Base-by-base conservation (phyloP, 2,797 vertebrate species). In the Leptoclinus maculatus region DNA sequence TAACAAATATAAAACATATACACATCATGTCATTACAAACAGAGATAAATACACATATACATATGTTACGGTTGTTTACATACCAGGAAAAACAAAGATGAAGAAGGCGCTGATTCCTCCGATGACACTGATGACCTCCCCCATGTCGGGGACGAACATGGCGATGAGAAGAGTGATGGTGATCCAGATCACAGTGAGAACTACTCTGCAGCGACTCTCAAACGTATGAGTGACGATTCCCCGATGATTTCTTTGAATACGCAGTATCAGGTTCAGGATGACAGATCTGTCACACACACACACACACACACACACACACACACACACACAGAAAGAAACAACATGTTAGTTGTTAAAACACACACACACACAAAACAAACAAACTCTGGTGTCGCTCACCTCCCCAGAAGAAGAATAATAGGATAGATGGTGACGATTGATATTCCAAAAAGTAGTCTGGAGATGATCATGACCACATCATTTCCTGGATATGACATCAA, bases 31-130 rank as follows among this genome's bases (percentile, higher is more conserved):
- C 1, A 62, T 19, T 45, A 41, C 14, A 71, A 36, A 63, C 17
- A 65, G 34, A 69, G 19, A 63, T 4, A 23, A 5, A 51, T 27
- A 16, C 29, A 41, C 23, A 19, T 1, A 59, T 27, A 64, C 11
- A 75, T 29, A 9, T 36, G 14, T 66, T 13, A 47, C 43, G 2
- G 49, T 17, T 67, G 49, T 72, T 80, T 66, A 86, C 78, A 76
- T 91, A 97, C 98, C 97, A 83, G 98, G 98, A 84, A 99, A 99
- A 81, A 97, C 97, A 85, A 99, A 99, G 91, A 99, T 99, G 92
- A 99, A 99, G 93, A 97, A 98, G 65, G 98, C 95, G 0, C 97
- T 98, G 93, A 99, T 94, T 75, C 98, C 96, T 0, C 98, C 98
- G 0, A 98, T 98, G 76, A 98, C 88, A 0, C 96, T 95, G 17